A percentile compares a stretch with the other conserved stretches of the same genome.
These are phyloP conservation scores for Helobdella robusta DNA, from an alignment of 2,888 invertebrate species.

Conservation along the genomic window DNA sequence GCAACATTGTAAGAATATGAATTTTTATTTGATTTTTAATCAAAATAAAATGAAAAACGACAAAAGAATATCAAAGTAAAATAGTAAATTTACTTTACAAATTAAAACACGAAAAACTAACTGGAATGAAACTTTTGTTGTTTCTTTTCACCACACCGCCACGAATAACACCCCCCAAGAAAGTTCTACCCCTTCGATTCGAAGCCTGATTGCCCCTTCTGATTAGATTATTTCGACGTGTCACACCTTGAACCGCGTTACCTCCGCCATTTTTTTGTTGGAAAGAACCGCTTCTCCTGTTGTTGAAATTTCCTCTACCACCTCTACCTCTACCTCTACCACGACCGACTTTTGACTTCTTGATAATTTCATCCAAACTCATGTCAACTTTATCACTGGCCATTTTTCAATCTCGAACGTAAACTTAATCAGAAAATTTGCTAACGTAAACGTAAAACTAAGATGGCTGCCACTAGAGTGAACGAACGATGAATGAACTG, in stretches of 20 bases:
- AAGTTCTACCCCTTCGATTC: constrained; percentile 20
- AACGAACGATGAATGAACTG: no score
- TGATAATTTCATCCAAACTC: constrained; percentile 93
- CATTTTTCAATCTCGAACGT: no score
- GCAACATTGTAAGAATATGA: not conserved
- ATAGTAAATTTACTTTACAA: not conserved
- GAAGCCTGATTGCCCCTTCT: constrained; percentile 6
- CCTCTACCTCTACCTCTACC: constrained; percentile 52
- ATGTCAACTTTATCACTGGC: constrained; percentile 75
- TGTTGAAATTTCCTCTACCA: constrained; percentile 44
- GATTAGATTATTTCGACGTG: not conserved
- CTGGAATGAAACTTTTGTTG: constrained; percentile 3
- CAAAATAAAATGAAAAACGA: not conserved
- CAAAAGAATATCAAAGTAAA: no score
- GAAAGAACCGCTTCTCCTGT: constrained; percentile 51
- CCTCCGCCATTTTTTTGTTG: constrained; percentile 40
- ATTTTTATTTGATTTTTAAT: not conserved
- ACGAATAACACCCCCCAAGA: constrained; percentile 38
- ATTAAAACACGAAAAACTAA: not conserved
- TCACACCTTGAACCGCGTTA: not conserved
- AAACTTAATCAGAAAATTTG: no score
- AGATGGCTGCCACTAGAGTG: no score
- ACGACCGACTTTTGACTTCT: constrained; percentile 53
- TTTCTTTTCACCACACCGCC: constrained; percentile 43
- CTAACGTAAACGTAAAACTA: no score